Evolutionary conservation across 2,797 vertebrate genomes (phyloP), one percentile per base, ranked within the genome.

Genomic region (Coluber constrictor): DNA sequence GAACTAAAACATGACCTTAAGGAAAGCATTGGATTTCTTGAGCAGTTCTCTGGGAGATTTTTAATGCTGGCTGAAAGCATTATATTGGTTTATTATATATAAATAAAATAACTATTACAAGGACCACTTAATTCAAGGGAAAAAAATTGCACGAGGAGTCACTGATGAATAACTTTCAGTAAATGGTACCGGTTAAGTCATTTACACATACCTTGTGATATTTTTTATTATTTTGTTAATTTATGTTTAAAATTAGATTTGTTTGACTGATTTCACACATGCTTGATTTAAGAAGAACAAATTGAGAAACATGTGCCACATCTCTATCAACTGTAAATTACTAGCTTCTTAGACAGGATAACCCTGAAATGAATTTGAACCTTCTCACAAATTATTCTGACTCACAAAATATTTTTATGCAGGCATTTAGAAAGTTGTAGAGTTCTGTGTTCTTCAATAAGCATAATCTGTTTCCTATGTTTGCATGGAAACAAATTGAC

Each of bases 401-500:
- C 18, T 43, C 32, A 79, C 70, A 43, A 43, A 43, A 43, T 79
- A 20, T 79, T 79, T 37, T 43, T 43, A 23, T 79, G 37, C 18
- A 79, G 8, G 8, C 1, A 79, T 43, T 37, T 43, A 79, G 8
- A 43, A 37, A 79, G 8, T 79, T 79, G 60, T 27, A 79, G 43
- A 79, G 70, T 37, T 79, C 70, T 79, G 70, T 43, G 37, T 43
- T 79, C 70, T 79, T 79, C 70, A 79, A 79, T 43, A 43, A 23
- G 32, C 32, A 79, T 0, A 43, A 79, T 43, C 18, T 43, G 8
- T 79, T 79, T 79, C 18, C 32, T 23, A 79, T 43, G 18, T 43
- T 43, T 79, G 1, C 3, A 43, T 43, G 95, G 92, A 94, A 93
- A 86, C 47, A 94, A 95, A 95, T 92, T 94, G 96, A 93, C 90